A percentile compares a stretch with the other conserved stretches of the same genome.
These are phyloP conservation scores for Aphaenogaster ashmeadi DNA, from an alignment of 1,140 invertebrate genomes.

Conservation along the genomic window DNA sequence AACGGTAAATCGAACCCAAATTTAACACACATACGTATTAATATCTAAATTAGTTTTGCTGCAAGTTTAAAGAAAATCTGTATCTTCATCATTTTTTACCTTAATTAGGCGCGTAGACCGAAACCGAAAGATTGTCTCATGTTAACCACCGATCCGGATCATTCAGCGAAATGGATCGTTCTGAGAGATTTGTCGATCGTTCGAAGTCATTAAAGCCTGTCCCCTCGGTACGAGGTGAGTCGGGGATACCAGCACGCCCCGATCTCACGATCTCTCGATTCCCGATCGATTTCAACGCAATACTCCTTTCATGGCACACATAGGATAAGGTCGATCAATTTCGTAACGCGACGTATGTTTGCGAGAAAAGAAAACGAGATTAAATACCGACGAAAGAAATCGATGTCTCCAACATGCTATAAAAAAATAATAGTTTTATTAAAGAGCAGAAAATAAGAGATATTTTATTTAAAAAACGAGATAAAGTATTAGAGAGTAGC, in stretches of 20 bases:
- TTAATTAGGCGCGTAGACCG: neutral
- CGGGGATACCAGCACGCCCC: conserved; percentile 53
- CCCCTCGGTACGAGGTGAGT: conserved; percentile 36
- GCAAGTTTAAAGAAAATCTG: too few species aligned
- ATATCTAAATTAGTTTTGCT: too few species aligned
- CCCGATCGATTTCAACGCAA: conserved; percentile 47
- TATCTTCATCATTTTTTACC: too few species aligned
- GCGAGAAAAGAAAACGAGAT: neutral
- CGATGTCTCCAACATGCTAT: neutral
- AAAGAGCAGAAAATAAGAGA: too few species aligned
- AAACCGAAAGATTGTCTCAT: neutral
- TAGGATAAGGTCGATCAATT: conserved; percentile 50
- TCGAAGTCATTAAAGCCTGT: conserved; percentile 48
- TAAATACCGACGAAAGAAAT: neutral
- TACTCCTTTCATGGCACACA: conserved; percentile 41
- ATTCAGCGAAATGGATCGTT: conserved; percentile 33
- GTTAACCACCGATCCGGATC: neutral
- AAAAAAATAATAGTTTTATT: too few species aligned
- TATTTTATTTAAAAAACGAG: too few species aligned
- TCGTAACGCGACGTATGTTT: conserved; percentile 3
- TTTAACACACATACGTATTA: too few species aligned
- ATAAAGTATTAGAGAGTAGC: too few species aligned
- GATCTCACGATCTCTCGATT: conserved; percentile 70
- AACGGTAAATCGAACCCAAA: too few species aligned
- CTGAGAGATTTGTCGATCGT: conserved; percentile 18